A percentile compares a stretch with the other conserved stretches of the same genome.
Conservation (phyloP, 2,888 invertebrate genomes). For the Hypomecis punctinalis region DNA sequence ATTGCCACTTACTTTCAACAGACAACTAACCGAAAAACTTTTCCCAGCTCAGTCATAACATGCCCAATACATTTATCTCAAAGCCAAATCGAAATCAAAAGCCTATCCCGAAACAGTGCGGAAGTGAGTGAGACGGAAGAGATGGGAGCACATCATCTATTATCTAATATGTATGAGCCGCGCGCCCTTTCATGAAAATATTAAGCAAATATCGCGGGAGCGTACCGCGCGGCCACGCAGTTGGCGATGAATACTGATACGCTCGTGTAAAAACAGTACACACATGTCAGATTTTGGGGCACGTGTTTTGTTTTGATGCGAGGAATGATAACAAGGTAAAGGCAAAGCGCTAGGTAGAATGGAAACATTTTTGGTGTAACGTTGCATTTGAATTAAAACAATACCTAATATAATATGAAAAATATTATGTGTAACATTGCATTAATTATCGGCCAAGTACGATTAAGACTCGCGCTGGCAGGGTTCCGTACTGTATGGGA, state of each 20-base stretch:
- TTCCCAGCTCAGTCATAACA: too few relatives aligned
- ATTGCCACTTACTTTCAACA: too few relatives aligned
- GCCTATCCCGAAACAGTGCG: slow-evolving; percentile 40
- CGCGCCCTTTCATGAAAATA: slow-evolving; percentile 71
- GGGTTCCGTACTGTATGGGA: too few relatives aligned
- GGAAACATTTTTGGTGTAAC: too few relatives aligned
- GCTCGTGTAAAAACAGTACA: slow-evolving; percentile 13
- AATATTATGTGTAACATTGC: too few relatives aligned
- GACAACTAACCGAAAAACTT: too few relatives aligned
- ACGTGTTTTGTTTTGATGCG: not conserved
- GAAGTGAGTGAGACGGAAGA: slow-evolving; percentile 57
- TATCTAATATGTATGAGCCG: slow-evolving; percentile 70
- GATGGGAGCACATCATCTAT: slow-evolving; percentile 63
- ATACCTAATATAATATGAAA: too few relatives aligned
- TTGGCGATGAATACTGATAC: slow-evolving; percentile 43
- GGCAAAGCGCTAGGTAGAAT: too few relatives aligned
- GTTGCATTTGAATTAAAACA: too few relatives aligned
- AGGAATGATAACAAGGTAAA: not conserved
- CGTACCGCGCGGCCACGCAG: slow-evolving; percentile 51
- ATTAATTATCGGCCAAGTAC: too few relatives aligned
- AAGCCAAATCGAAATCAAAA: slow-evolving; percentile 9
- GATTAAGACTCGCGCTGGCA: too few relatives aligned
- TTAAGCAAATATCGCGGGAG: slow-evolving; percentile 68
- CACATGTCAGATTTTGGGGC: slow-evolving; percentile 8
- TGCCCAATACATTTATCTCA: not conserved